Conservation (phyloP, 37 sponge, comb jelly and placozoan species). For the Hormiphora californensis region DNA sequence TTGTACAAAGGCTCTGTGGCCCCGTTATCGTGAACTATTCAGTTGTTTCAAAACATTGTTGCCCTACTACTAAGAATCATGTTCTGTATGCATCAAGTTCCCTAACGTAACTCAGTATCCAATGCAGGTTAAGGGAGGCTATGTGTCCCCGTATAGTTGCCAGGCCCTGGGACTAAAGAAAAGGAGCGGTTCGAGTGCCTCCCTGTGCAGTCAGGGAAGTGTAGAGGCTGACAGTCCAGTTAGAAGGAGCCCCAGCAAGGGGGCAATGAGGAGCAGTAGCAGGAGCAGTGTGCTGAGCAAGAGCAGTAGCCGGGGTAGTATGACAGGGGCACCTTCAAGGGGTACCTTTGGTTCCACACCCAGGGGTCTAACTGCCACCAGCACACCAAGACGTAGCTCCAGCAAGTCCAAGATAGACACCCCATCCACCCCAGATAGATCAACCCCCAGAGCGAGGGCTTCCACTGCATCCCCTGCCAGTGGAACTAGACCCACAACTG, state of each 20-base stretch:
- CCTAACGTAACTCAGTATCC: too few species aligned
- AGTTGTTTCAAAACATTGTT: too few species aligned
- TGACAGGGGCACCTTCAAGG: not conserved
- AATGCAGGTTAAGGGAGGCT: constrained; percentile 37
- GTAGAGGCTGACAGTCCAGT: constrained; percentile 51
- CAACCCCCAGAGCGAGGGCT: too few species aligned
- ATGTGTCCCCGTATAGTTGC: constrained; percentile 39
- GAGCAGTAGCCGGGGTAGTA: constrained; percentile 34
- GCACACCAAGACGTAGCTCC: not conserved
- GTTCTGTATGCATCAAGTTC: too few species aligned
- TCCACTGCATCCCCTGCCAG: too few species aligned
- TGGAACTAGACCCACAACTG: not conserved
- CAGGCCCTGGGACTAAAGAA: constrained; percentile 52
- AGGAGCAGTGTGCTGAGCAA: constrained; percentile 12
- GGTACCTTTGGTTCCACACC: constrained; percentile 18
- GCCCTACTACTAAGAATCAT: too few species aligned
- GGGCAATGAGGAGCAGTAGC: not conserved
- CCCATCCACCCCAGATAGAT: not conserved
- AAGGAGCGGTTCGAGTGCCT: not conserved
- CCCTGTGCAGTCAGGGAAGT: constrained; percentile 28
- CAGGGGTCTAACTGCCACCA: not conserved
- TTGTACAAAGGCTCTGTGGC: too few species aligned
- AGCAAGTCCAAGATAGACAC: not conserved
- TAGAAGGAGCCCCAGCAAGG: constrained; percentile 22
- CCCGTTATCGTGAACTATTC: too few species aligned